Evolutionary conservation across 2,888 invertebrate species (phyloP), one percentile per base, ranked within the genome.

Genomic region (Octodonta nipae): DNA sequence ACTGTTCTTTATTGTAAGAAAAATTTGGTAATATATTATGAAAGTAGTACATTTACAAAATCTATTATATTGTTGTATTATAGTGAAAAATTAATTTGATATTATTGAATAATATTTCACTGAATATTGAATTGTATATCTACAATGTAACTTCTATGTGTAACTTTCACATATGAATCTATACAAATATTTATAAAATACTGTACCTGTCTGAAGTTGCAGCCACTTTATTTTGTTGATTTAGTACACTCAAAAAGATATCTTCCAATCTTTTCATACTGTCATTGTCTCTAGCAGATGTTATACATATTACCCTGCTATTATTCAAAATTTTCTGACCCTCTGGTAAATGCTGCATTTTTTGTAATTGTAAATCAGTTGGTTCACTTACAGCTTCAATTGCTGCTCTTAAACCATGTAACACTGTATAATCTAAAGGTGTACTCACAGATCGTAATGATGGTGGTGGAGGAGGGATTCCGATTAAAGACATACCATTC

Each of bases 301-400:
- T 91, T 17, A 93, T 79, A 52, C 89, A 89, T 49, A 93, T 84
- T 10, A 93, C 82, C 39, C 92, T 70, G 7, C 89, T 88, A 37
- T 77, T 72, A 42, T 62, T 62, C 16, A 57, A 33, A 35, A 65
- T 63, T 15, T 52, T 53, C 10, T 61, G 48, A 3, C 47, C 45
- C 15, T 59, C 65, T 15, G 33, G 13, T 5, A 30, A 52, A 1
- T 64, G 59, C 42, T 48, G 46, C 8, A 66, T 56, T 44, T 67
- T 68, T 40, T 70, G 70, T 20, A 73, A 64, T 56, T 91, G 87
- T 31, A 71, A 64, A 12, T 85, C 83, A 0, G 87, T 81, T 16
- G 79, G 74, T 56, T 91, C 85, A 12, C 82, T 79, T 3, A 92
- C 60, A 0, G 82, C 78, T 58, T 88, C 86, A 17, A 91, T 79